phyloP scores from a whole-genome alignment of 1,140 invertebrate species.

The Brachionus paranguensis region DNA sequence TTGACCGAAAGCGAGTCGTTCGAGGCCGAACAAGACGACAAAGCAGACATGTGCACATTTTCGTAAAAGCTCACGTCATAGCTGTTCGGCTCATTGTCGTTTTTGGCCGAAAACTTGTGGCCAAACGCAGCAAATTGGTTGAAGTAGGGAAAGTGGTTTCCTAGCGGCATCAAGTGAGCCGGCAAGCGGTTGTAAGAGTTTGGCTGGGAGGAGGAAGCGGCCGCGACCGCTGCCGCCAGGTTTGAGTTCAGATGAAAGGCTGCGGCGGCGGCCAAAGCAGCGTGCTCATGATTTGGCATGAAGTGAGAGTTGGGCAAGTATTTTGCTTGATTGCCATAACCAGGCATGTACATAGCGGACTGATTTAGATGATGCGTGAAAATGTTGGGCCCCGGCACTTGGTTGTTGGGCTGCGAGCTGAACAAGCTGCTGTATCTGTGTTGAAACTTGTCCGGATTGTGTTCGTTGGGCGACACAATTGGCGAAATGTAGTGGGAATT shows the following conservation, averaged over 20 bases:
- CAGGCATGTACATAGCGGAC: neutral
- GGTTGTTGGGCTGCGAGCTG: neutral
- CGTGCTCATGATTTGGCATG: neutral
- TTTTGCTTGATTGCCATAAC: neutral
- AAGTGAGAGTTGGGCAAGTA: neutral
- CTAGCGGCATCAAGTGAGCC: neutral
- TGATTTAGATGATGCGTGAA: neutral
- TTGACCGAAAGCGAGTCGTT: neutral
- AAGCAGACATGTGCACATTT: neutral
- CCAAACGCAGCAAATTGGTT: neutral
- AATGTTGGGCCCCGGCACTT: neutral
- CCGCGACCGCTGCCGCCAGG: neutral
- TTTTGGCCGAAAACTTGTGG: neutral
- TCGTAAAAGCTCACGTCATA: neutral
- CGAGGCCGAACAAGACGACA: neutral
- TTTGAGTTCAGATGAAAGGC: constrained; percentile 11
- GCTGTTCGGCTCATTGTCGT: neutral
- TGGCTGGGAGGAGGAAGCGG: neutral
- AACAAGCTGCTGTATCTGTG: neutral
- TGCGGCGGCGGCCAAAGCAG: constrained; percentile 4
- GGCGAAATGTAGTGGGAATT: neutral
- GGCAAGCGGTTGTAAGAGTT: neutral
- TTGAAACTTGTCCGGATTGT: neutral
- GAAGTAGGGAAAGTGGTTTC: neutral
- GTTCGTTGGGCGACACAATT: neutral